Percentiles rank a stretch among this genome's conserved stretches.
Conservation (phyloP, 2,888 invertebrate species). For the Cheiracanthium punctorium region DNA sequence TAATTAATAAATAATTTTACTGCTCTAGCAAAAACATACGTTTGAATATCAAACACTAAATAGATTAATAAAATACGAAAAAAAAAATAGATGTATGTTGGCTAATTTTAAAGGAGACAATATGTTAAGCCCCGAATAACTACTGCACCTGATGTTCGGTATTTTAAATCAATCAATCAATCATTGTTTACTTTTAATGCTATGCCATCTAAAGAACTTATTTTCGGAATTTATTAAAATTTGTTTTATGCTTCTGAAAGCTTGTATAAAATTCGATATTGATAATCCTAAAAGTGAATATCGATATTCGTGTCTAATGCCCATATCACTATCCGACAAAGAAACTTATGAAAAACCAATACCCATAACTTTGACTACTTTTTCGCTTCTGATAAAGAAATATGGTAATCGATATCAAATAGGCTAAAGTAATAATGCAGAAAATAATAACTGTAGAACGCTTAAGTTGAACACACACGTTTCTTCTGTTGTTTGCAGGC, state of each 20-base stretch:
- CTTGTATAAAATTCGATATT: conserved; percentile 1
- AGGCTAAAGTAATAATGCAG: neutral
- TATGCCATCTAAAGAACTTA: neutral
- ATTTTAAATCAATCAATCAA: neutral
- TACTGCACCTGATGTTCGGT: neutral
- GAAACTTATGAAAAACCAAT: neutral
- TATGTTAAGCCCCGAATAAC: neutral
- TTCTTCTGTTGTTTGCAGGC: neutral
- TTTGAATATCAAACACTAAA: no score
- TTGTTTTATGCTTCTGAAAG: neutral
- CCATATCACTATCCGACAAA: neutral
- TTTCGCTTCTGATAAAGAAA: neutral
- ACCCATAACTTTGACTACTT: conserved; percentile 12
- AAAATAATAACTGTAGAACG: neutral
- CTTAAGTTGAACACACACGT: neutral
- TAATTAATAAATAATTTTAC: no score
- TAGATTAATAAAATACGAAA: no score
- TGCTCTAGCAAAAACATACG: no score
- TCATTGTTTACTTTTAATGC: neutral
- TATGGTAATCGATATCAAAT: neutral
- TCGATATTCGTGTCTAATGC: conserved; percentile 13
- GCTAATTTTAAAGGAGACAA: no score
- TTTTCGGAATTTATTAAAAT: neutral
- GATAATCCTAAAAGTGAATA: conserved; percentile 11
- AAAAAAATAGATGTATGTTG: no score